Conservation (phyloP, 2,113 vertebrate genomes). For the Sphaerodactylus townsendi region DNA sequence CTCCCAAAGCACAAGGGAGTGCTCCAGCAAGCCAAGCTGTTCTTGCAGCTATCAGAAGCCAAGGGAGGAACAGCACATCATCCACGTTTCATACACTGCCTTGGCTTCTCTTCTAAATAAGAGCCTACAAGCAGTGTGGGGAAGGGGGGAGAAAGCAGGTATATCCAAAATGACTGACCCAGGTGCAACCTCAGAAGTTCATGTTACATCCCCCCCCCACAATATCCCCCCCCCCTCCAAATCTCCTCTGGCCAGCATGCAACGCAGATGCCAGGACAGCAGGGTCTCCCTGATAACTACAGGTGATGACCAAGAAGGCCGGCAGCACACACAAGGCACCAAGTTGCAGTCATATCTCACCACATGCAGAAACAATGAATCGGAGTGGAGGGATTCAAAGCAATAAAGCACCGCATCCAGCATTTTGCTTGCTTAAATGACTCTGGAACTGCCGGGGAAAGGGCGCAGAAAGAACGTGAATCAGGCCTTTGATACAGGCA, state of each 20-base stretch:
- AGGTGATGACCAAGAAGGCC: not conserved
- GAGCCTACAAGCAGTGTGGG: not conserved
- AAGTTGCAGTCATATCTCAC: rapidly evolving
- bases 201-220: not conserved
- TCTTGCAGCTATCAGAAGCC: slow-evolving; percentile 48
- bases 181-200: not conserved
- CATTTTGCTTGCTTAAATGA: not conserved
- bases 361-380: rapidly evolving
- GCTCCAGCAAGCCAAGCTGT: slow-evolving; percentile 55
- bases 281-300: not conserved
- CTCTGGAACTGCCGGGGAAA: not conserved
- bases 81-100: slow-evolving; percentile 22
- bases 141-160: not conserved
- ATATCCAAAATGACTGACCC: not conserved
- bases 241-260: not conserved
- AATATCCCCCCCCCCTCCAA: too few species aligned
- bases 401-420: too few species aligned
- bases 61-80: slow-evolving; percentile 18
- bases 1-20: slow-evolving; percentile 64
- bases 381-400: not conserved
- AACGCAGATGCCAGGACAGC: not conserved
- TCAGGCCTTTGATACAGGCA: slow-evolving; percentile 51
- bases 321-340: not conserved
- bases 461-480: slow-evolving; percentile 32
- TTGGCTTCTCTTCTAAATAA: slow-evolving; percentile 23